Conservation (phyloP, 2,888 invertebrate genomes). For the Argyra leucocephala region DNA sequence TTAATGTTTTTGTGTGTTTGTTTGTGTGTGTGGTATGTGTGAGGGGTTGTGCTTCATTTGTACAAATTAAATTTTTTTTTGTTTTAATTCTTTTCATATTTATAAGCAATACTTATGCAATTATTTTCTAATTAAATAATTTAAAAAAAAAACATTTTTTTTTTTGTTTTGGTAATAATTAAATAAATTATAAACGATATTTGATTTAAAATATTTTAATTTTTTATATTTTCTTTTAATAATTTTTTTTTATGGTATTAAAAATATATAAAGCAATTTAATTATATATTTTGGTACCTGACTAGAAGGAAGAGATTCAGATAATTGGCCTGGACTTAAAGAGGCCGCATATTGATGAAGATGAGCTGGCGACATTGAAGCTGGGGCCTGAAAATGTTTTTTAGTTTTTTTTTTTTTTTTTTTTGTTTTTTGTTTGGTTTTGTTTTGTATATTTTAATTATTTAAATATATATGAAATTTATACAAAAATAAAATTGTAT, state of each 20-base stretch:
- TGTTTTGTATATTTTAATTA: conserved; percentile 14
- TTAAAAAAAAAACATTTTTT: too few relatives aligned
- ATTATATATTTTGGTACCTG: conserved; percentile 52
- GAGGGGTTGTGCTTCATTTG: too few relatives aligned
- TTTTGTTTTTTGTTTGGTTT: conserved; percentile 7
- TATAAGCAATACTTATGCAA: conserved; percentile 15
- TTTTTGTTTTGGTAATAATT: background rate
- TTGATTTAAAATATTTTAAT: background rate
- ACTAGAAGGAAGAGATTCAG: conserved; percentile 71
- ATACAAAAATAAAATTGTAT: too few relatives aligned
- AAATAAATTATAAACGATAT: background rate
- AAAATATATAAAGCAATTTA: background rate
- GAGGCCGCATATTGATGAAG: conserved; percentile 64
- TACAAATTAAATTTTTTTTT: too few relatives aligned
- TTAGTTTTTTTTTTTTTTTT: background rate
- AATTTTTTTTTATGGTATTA: background rate
- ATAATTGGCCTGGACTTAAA: conserved; percentile 52
- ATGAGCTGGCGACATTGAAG: conserved; percentile 83
- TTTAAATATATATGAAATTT: background rate
- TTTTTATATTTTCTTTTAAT: too few relatives aligned
- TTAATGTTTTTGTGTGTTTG: too few relatives aligned
- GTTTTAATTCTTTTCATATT: background rate
- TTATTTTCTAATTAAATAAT: background rate
- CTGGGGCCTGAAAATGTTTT: conserved; percentile 62
- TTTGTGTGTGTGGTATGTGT: too few relatives aligned